Evolutionary conservation across 2,797 vertebrate genomes (phyloP), one percentile per base, ranked within the genome.

Genomic region (Manis javanica): DNA sequence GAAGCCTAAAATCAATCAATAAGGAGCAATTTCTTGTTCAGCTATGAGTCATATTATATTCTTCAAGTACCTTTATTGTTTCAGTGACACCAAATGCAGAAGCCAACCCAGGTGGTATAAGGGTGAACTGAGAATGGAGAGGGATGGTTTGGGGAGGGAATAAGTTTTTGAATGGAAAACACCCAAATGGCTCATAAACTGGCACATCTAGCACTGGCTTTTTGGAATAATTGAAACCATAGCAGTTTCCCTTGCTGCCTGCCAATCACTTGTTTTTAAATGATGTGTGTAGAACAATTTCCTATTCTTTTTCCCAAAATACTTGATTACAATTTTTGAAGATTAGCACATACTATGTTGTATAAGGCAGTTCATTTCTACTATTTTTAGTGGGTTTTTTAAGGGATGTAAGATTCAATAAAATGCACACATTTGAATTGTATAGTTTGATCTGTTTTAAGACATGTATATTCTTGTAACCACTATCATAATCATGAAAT

Each of bases 1-100:
- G 34, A n/a, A 82, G 95, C 97, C 96, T 96, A 89, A 97, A 96
- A 96, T 95, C 85, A 95, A 95, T 97, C 96, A 97, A 95, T 97
- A 93, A 59, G 95, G 79, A 79, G 96, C 94, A 66, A 87, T 87
- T 93, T 96, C 57, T 90, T 96, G 46, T 92, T 90, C 88, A 82
- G 91, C 23, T 8, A 95, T 96, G 95, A 97, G 89, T 97, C 96
- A 97, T 90, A 49, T 88, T 85, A 57, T 96, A 91, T 96, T 97
- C 93, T 98, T 96, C 96, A 97, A 97, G 91, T 95, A 82, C 82
- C 64, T 89, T 88, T 87, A 71, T 90, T 95, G 59, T 93, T 64
- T 94, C 66, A 64, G 59, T 79, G 88, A 57, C 85, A 91, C 86
- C 86, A 87, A 92, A 85, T 84, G 53, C 7, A 15, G 72, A 97